phyloP scores from a whole-genome alignment of 2,888 invertebrate species.

The Euzetes globulus region DNA sequence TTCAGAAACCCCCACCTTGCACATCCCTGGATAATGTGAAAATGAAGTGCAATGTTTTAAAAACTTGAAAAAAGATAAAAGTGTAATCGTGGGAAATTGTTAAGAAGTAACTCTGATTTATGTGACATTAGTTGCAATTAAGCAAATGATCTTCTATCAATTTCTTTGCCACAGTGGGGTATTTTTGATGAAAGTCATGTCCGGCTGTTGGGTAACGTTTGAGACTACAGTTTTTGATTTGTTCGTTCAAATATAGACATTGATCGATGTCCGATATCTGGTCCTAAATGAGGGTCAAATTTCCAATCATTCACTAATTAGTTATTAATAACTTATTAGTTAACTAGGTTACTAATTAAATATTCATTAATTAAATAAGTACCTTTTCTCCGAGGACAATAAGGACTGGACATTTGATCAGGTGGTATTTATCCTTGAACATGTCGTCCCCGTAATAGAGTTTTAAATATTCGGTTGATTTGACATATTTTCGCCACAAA shows the following conservation, averaged over 20 bases:
- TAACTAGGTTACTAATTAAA: too few species aligned
- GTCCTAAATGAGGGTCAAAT: too few species aligned
- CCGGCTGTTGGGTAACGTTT: slow-evolving; percentile 7
- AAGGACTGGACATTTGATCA: neutral
- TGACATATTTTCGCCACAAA: neutral
- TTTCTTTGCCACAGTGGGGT: neutral
- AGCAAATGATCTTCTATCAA: neutral
- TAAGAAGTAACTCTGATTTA: too few species aligned
- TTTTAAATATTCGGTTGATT: neutral
- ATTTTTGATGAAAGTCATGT: slow-evolving; percentile 27
- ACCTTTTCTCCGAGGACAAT: neutral
- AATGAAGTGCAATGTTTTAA: too few species aligned
- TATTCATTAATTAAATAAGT: neutral
- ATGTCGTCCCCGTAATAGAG: neutral
- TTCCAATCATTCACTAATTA: too few species aligned
- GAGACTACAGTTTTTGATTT: neutral
- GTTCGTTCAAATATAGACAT: neutral
- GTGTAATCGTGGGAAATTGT: too few species aligned
- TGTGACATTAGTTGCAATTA: too few species aligned
- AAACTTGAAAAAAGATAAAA: too few species aligned
- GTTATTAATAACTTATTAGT: too few species aligned
- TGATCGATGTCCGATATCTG: too few species aligned
- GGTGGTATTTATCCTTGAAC: neutral
- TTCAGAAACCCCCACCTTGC: too few species aligned
- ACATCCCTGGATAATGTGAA: too few species aligned